A percentile compares a stretch with the other conserved stretches of the same genome.
Conservation (phyloP, 2,888 invertebrate species). For the Caenorhabditis afra region DNA sequence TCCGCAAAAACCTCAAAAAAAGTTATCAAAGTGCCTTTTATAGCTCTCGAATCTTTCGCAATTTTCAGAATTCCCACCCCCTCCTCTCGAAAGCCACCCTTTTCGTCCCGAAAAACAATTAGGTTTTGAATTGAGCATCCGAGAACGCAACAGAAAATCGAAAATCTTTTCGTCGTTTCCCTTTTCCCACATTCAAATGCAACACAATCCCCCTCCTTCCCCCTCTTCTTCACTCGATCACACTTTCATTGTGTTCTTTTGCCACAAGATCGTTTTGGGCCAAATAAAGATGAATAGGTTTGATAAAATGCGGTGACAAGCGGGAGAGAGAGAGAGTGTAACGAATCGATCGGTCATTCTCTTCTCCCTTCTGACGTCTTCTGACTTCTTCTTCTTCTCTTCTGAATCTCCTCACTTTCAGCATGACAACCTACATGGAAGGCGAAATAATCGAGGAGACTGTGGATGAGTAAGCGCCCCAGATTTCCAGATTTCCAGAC, state of each 20-base stretch:
- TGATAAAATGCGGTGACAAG: constrained; percentile 43
- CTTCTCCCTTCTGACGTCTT: constrained; percentile 13
- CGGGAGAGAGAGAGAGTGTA: constrained; percentile 24
- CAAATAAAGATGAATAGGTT: constrained; percentile 41
- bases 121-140: constrained; percentile 42
- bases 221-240: not conserved
- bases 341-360: constrained; percentile 26
- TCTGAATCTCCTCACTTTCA: constrained; percentile 10
- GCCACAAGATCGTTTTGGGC: constrained; percentile 6
- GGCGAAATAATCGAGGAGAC: constrained; percentile 39
- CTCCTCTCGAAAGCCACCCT: constrained; percentile 7
- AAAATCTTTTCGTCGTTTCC: not conserved
- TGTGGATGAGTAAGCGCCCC: constrained; percentile 18
- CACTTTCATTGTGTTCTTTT: too few species aligned
- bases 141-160: not conserved
- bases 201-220: not conserved
- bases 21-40: constrained; percentile 41
- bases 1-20: constrained; percentile 13
- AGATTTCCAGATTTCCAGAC: constrained; percentile 11
- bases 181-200: not conserved
- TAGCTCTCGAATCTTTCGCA: constrained; percentile 13
- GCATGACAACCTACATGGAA: constrained; percentile 28
- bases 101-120: constrained; percentile 7
- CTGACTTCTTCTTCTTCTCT: not conserved
- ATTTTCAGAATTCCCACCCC: not conserved